These are phyloP conservation scores for Sphecodes monilicornis DNA, from an alignment of 2,888 invertebrate genomes.

Conservation along the genomic window DNA sequence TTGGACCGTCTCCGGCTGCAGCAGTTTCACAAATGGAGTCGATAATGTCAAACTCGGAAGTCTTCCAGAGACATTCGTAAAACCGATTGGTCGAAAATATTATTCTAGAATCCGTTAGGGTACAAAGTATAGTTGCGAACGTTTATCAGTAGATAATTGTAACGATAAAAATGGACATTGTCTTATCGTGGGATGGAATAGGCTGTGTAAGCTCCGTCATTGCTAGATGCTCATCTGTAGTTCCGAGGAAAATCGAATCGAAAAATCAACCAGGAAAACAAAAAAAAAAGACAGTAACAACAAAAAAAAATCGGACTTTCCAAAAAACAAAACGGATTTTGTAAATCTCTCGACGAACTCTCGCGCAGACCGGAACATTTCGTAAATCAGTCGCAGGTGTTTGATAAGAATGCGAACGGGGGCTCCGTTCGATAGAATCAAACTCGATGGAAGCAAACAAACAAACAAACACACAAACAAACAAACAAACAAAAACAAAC, in stretches of 20 bases:
- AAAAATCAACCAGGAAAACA: background rate
- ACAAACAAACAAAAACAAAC: background rate
- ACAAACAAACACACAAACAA: background rate
- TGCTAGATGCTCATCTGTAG: constrained; percentile 63
- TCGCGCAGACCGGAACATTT: background rate
- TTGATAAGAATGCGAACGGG: background rate
- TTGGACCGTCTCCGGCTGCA: constrained; percentile 19
- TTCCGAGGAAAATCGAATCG: constrained; percentile 15
- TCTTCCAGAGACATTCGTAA: constrained; percentile 70
- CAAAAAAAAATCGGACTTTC: background rate
- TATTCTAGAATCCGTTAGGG: constrained; percentile 72
- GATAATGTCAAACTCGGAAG: constrained; percentile 71
- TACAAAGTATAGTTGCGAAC: constrained; percentile 72
- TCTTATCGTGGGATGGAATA: constrained; percentile 79
- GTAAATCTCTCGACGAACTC: background rate
- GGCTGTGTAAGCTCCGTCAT: constrained; percentile 78
- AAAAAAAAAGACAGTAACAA: background rate
- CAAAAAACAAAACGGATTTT: background rate
- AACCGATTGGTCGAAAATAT: constrained; percentile 76
- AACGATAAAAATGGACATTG: constrained; percentile 78
- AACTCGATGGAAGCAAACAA: background rate
- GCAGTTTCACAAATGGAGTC: constrained; percentile 17
- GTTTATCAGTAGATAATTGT: constrained; percentile 71
- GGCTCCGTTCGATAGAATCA: background rate
- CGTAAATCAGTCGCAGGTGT: background rate